A percentile compares a stretch with the other conserved stretches of the same genome.
Evolutionary conservation across 1,140 invertebrate species (phyloP).

Genomic region (Laodelphax striatellus): DNA sequence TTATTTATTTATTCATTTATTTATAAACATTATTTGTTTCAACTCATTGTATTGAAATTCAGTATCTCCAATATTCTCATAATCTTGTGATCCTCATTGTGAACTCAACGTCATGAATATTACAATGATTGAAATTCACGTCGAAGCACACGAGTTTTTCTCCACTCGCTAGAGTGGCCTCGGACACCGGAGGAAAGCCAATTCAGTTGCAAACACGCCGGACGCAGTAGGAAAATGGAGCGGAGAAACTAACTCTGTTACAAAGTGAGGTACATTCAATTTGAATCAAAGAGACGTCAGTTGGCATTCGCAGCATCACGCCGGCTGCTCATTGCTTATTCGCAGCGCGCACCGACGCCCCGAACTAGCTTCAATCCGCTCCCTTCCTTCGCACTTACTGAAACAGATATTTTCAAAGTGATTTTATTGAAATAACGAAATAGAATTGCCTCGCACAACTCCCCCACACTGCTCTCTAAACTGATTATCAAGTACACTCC

Average conservation of each 20-base stretch:
- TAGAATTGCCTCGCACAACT: background rate
- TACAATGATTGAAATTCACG: too few species aligned
- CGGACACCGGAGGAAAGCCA: too few species aligned
- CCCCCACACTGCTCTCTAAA: background rate
- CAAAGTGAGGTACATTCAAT: slow-evolving; percentile 3
- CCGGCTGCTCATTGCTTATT: background rate
- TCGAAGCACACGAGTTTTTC: too few species aligned
- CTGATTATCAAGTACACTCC: background rate
- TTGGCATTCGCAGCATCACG: background rate
- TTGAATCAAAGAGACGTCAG: background rate
- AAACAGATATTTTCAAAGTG: background rate
- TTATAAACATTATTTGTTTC: too few species aligned
- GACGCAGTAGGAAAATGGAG: background rate
- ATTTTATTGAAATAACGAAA: slow-evolving; percentile 2
- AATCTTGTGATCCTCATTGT: too few species aligned
- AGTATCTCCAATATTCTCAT: too few species aligned
- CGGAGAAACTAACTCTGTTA: background rate
- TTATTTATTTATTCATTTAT: too few species aligned
- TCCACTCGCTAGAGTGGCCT: too few species aligned
- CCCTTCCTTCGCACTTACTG: background rate
- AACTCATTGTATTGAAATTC: too few species aligned
- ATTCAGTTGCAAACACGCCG: too few species aligned
- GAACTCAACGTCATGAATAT: too few species aligned
- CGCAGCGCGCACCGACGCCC: background rate
- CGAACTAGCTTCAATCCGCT: background rate